Base-by-base conservation (phyloP, 2,888 invertebrate species). In the Dorcus parallelipipedus region DNA sequence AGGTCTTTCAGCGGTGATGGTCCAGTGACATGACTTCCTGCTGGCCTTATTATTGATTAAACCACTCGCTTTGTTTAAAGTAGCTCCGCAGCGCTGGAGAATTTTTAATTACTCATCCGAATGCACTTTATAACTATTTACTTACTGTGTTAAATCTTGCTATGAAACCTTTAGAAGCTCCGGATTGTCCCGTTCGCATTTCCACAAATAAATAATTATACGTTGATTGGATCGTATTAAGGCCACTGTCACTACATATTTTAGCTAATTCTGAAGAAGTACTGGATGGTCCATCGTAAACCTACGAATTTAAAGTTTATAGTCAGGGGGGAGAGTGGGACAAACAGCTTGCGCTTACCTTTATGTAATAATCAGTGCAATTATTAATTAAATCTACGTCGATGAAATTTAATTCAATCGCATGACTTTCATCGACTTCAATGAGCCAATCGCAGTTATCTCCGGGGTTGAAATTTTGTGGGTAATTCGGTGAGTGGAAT, bases 401-500 rank as follows among this genome's bases (percentile, higher is more conserved):
- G 6, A 81, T 72, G 69, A 95, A 85, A 4, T 83, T 83, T 0
- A 95, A 72, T 62, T 86, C 82, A 20, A 94, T 84, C 1, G 86
- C 79, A 73, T 92, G 89, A 77, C 86, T 81, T 59, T 74, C 70
- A 48, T 88, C 83, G 1, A 91, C 86, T 45, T 80, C 78, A 57
- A 97, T 85, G 9, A 82, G 74, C 93, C 94, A 97, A 53, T 84
- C 83, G 72, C 97, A 97, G 62, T 89, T 84, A 56, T 88, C 81
- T 67, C 86, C 83, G 49, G 80, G 76, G 1, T 89, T 89, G 78
- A 95, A 96, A 69, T 88, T 86, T 55, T 83, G 76, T 0, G 97
- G 97, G 78, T 91, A 97, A 72, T 93, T 91, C 8, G 89, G 86
- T 0, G 95, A 93, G 67, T 85, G 82, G 58, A 97, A 86, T 0